Percentiles rank a stretch among this genome's conserved stretches.
phyloP scores from a whole-genome alignment of 2,113 vertebrate species.

The Pagrus major region DNA sequence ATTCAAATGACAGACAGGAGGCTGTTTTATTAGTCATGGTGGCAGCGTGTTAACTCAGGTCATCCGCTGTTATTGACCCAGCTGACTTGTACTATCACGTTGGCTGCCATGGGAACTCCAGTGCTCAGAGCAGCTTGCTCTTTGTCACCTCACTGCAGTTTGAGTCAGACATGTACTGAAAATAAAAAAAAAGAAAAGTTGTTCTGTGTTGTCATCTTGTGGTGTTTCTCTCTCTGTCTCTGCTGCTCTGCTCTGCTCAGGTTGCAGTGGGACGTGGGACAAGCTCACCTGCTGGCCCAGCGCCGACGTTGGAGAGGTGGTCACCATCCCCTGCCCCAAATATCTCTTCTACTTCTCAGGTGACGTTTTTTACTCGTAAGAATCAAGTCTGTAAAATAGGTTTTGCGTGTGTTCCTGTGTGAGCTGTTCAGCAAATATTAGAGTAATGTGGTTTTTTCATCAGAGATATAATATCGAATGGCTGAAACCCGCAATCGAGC shows the following conservation, averaged over 20 bases:
- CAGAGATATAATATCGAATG: too few species aligned
- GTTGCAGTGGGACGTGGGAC: constrained; percentile 91
- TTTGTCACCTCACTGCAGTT: constrained; percentile 21
- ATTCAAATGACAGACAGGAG: constrained; percentile 49
- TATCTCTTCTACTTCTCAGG: constrained; percentile 86
- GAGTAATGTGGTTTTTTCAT: too few species aligned
- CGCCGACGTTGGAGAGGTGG: constrained; percentile 86
- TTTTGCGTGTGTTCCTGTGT: background rate
- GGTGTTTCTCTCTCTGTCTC: background rate
- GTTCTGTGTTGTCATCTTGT: background rate
- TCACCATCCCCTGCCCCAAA: constrained; percentile 87
- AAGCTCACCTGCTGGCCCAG: constrained; percentile 93
- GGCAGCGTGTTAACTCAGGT: constrained; percentile 46
- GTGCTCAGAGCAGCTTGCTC: constrained; percentile 19
- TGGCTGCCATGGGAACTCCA: constrained; percentile 64
- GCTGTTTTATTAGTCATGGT: constrained; percentile 67
- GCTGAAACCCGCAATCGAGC: too few species aligned
- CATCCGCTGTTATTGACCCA: constrained; percentile 36
- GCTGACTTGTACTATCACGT: constrained; percentile 20
- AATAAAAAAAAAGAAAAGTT: constrained; percentile 1
- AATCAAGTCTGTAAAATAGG: background rate
- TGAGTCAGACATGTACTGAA: background rate
- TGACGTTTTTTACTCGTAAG: constrained; percentile 64
- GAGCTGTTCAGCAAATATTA: too few species aligned
- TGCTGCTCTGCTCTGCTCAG: constrained; percentile 68